These are phyloP conservation scores for Urosaurus nigricauda DNA, from an alignment of 2,797 vertebrate species.

Conservation along the genomic window DNA sequence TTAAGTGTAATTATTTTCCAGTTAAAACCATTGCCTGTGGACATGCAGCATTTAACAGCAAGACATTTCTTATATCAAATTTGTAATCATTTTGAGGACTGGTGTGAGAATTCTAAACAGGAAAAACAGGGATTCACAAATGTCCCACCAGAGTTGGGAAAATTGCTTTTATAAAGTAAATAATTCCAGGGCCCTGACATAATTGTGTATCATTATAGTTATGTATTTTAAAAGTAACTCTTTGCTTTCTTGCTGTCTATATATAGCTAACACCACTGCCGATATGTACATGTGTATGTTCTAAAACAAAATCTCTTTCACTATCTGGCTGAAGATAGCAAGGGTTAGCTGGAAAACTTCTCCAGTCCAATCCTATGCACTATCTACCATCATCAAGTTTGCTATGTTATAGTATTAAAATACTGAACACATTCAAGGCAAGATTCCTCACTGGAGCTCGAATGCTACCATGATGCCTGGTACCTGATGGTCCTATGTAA, in stretches of 20 bases:
- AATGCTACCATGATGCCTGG: background rate
- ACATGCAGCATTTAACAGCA: background rate
- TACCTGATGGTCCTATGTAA: background rate
- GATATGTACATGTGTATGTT: too few relatives aligned
- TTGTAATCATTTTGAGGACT: background rate
- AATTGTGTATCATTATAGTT: background rate
- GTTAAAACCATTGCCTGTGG: background rate
- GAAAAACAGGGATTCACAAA: background rate
- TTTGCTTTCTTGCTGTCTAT: background rate
- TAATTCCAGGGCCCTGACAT: too few relatives aligned
- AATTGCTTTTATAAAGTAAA: background rate
- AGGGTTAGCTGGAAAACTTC: too few relatives aligned
- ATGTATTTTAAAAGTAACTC: too few relatives aligned
- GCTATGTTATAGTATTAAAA: too few relatives aligned
- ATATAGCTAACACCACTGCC: background rate
- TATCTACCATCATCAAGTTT: too few relatives aligned
- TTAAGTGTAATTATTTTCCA: background rate
- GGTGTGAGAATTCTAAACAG: background rate
- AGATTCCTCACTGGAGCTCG: background rate
- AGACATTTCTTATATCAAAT: constrained; percentile 16
- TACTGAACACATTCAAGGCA: too few relatives aligned
- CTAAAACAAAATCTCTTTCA: too few relatives aligned
- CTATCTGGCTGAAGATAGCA: too few relatives aligned
- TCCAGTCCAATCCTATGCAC: too few relatives aligned
- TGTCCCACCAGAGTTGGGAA: background rate